Conservation (phyloP, 2,113 vertebrate species). For the Mirza zaza region DNA sequence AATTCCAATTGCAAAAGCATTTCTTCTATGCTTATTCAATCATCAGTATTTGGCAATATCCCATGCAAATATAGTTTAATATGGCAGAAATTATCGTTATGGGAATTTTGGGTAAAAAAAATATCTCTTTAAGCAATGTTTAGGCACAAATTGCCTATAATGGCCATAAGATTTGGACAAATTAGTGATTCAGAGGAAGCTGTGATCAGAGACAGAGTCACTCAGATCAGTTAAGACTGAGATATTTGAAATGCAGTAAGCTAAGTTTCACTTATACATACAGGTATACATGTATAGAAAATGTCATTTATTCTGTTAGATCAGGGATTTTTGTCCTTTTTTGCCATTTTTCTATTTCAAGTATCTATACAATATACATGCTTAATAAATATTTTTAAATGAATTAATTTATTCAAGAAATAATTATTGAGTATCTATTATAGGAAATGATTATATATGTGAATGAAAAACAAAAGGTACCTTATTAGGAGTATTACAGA, state of each 20-base stretch:
- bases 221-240: not conserved
- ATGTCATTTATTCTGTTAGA: not conserved
- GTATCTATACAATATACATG: not conserved
- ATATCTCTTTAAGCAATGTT: not conserved
- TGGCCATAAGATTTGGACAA: not conserved
- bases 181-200: not conserved
- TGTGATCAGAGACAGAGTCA: not conserved
- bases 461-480: not conserved
- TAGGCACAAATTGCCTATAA: not conserved
- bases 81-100: not conserved
- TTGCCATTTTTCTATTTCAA: not conserved
- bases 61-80: not conserved
- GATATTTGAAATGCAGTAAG: not conserved
- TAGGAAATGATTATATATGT: not conserved
- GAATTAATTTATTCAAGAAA: not conserved
- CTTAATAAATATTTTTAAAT: not conserved
- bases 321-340: not conserved
- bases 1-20: not conserved
- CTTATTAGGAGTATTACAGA: not conserved
- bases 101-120: not conserved
- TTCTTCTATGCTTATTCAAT: not conserved
- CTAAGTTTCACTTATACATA: not conserved
- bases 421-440: not conserved
- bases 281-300: not conserved
- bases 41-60: not conserved